Conservation (phyloP, 1,140 invertebrate species). For the Calycopis cecrops region DNA sequence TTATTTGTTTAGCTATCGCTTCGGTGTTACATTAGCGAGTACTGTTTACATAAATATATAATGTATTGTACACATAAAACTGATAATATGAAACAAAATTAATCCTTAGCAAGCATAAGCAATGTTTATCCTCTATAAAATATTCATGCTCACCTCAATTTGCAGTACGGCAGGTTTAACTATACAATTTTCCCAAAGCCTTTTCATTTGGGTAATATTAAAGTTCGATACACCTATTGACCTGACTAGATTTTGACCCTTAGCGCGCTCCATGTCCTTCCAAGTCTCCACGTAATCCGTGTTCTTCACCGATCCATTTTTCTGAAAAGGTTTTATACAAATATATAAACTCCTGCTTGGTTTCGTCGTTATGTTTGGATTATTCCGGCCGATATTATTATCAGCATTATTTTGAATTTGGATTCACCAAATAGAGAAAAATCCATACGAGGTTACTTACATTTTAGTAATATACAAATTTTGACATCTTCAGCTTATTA, state of each 20-base stretch:
- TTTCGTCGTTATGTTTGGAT: no score
- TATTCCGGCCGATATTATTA: no score
- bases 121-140: background rate
- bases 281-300: constrained; percentile 81
- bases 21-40: no score
- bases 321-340: constrained; percentile 5
- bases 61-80: no score
- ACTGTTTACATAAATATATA: no score
- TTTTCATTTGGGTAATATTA: constrained; percentile 84
- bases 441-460: no score
- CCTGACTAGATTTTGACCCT: constrained; percentile 79
- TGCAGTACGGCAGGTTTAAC: constrained; percentile 73
- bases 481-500: no score
- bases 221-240: constrained; percentile 94
- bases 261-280: constrained; percentile 83
- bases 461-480: no score
- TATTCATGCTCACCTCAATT: constrained; percentile 57
- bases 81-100: background rate
- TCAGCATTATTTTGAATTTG: no score
- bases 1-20: no score
- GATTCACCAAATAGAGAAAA: no score
- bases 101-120: background rate
- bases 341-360: no score
- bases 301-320: constrained; percentile 27
- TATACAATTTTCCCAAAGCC: constrained; percentile 76